A percentile compares a stretch with the other conserved stretches of the same genome.
These are phyloP conservation scores for Brenthis hecate DNA, from an alignment of 2,888 invertebrate genomes.

Conservation along the genomic window DNA sequence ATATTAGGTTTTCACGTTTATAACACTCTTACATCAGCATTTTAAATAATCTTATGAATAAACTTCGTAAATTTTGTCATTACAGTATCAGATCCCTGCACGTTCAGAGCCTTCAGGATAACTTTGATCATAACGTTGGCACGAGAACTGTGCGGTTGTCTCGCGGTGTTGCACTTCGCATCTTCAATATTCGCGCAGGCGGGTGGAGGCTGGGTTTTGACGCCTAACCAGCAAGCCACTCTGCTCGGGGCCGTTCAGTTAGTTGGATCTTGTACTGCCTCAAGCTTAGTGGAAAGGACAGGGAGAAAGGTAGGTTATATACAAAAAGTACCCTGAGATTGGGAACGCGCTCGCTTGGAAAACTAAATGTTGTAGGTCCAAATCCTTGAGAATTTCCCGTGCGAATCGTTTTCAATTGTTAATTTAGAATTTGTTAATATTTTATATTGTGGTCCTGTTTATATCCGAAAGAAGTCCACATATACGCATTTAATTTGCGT, in stretches of 20 bases:
- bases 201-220: slow-evolving; percentile 55
- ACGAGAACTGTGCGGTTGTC: slow-evolving; percentile 71
- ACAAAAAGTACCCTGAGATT: no score
- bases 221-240: slow-evolving; percentile 70
- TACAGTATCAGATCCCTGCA: slow-evolving; percentile 64
- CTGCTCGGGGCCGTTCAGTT: slow-evolving; percentile 68
- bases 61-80: not conserved
- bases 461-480: no score
- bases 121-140: slow-evolving; percentile 73
- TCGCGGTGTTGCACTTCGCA: slow-evolving; percentile 74
- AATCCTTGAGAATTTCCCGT: no score
- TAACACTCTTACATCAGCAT: no score
- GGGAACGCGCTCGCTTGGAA: no score
- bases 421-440: slow-evolving; percentile 2
- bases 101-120: slow-evolving; percentile 80
- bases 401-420: no score
- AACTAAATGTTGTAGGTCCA: no score
- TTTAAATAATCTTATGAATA: no score
- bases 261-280: slow-evolving; percentile 70
- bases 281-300: slow-evolving; percentile 66
- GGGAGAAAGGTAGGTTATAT: slow-evolving; percentile 65
- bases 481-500: no score
- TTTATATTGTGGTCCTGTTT: not conserved
- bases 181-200: slow-evolving; percentile 74
- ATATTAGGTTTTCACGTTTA: no score